phyloP scores from a whole-genome alignment of 2,797 vertebrate species.

The Myotis planiceps region DNA sequence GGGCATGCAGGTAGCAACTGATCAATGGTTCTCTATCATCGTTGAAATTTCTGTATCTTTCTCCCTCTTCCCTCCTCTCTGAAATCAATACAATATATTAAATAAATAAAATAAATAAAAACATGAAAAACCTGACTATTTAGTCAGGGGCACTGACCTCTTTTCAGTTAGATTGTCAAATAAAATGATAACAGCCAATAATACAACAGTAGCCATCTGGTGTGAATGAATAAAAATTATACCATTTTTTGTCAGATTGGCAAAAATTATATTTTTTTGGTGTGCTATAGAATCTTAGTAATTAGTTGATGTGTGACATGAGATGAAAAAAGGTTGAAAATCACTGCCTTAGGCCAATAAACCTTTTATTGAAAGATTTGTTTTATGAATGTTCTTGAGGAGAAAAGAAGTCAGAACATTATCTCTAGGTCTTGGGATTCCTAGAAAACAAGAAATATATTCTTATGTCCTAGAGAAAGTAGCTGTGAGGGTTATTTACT shows the following conservation, averaged over 20 bases:
- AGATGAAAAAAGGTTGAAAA: background rate
- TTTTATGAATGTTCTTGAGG: background rate
- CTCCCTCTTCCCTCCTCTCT: too few relatives aligned
- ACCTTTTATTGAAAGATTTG: background rate
- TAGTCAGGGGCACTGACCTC: background rate
- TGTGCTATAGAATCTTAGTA: background rate
- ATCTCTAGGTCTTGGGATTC: background rate
- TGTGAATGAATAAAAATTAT: background rate
- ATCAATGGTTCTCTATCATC: too few relatives aligned
- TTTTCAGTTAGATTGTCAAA: background rate
- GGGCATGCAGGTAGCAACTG: too few relatives aligned
- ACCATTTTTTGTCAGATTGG: background rate
- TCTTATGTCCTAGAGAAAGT: background rate
- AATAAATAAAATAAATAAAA: too few relatives aligned
- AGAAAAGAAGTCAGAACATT: background rate
- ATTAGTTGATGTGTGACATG: background rate
- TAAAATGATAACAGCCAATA: background rate
- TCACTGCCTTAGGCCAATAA: background rate
- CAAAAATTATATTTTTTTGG: background rate
- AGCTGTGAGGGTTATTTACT: background rate
- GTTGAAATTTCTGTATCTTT: too few relatives aligned
- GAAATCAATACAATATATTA: too few relatives aligned
- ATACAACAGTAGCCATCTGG: background rate
- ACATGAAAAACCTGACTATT: background rate
- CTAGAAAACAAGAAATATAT: background rate